Percentiles rank a stretch among this genome's conserved stretches.
Evolutionary conservation across 2,888 invertebrate species (phyloP).

Genomic region (Bombyx huttoni): DNA sequence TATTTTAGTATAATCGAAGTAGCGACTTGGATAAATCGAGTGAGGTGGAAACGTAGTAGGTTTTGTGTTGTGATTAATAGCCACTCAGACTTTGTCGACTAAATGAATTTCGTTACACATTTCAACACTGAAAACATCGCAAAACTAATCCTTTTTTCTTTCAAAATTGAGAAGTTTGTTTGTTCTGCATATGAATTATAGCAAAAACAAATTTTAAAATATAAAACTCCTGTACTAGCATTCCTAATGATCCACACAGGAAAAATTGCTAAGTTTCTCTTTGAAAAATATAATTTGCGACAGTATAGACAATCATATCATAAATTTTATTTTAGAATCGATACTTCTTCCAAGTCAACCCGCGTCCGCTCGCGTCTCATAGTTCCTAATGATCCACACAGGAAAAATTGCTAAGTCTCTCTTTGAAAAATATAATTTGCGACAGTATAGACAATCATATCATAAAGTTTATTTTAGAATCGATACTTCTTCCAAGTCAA

Average conservation of each 20-base stretch:
- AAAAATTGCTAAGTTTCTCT: no score
- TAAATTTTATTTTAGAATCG: conserved; percentile 30
- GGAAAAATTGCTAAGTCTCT: no score
- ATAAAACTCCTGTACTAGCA: no score
- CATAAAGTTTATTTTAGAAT: conserved; percentile 29
- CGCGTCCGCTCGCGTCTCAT: conserved; percentile 39
- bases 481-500: conserved; percentile 54
- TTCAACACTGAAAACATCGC: not conserved
- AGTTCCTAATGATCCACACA: no score
- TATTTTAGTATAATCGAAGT: conserved; percentile 69
- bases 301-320: conserved; percentile 24
- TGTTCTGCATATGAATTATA: not conserved
- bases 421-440: not conserved
- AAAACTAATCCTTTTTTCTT: not conserved
- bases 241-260: no score
- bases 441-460: conserved; percentile 21
- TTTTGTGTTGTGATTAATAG: conserved; percentile 17
- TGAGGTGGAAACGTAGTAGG: conserved; percentile 10
- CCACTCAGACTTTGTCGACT: conserved; percentile 6
- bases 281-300: not conserved
- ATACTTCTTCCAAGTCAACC: conserved; percentile 52
- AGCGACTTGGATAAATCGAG: conserved; percentile 57
- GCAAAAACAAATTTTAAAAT: no score
- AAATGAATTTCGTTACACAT: conserved; percentile 3
- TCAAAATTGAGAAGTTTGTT: not conserved